These are phyloP conservation scores for Trissoscelio sp. DNA, from an alignment of 2,888 invertebrate genomes.

Conservation along the genomic window DNA sequence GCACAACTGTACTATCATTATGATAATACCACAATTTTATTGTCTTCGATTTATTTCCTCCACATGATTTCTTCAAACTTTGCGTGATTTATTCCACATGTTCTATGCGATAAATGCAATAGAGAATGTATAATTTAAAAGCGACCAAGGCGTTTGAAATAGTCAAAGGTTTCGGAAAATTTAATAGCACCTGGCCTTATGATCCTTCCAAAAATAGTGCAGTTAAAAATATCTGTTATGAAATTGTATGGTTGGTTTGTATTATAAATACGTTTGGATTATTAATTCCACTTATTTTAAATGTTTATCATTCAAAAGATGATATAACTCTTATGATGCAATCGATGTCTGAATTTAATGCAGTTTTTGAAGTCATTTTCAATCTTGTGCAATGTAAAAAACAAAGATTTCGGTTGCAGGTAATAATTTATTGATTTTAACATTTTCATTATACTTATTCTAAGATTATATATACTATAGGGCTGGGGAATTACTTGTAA, in stretches of 20 bases:
- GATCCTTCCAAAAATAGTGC: constrained; percentile 35
- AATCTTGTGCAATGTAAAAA: constrained; percentile 73
- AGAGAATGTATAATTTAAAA: constrained; percentile 31
- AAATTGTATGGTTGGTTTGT: constrained; percentile 71
- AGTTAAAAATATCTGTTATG: constrained; percentile 51
- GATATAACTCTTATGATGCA: constrained; percentile 71
- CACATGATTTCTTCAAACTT: background rate
- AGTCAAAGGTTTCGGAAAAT: constrained; percentile 68
- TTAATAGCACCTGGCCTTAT: constrained; percentile 74
- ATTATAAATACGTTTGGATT: constrained; percentile 69
- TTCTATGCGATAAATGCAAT: background rate
- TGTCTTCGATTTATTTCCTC: constrained; percentile 17
- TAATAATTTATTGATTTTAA: constrained; percentile 40
- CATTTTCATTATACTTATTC: too few species aligned
- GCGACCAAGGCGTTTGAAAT: constrained; percentile 49
- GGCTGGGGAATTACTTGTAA: too few species aligned
- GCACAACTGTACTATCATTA: constrained; percentile 8
- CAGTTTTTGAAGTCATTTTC: constrained; percentile 72
- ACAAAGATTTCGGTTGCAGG: constrained; percentile 71
- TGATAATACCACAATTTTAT: background rate
- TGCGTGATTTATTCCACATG: background rate
- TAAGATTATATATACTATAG: too few species aligned
- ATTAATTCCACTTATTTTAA: constrained; percentile 71
- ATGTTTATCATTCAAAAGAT: constrained; percentile 69
- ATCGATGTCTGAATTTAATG: constrained; percentile 74